These are phyloP conservation scores for Harpalus rufipes DNA, from an alignment of 2,888 invertebrate species.

Conservation along the genomic window DNA sequence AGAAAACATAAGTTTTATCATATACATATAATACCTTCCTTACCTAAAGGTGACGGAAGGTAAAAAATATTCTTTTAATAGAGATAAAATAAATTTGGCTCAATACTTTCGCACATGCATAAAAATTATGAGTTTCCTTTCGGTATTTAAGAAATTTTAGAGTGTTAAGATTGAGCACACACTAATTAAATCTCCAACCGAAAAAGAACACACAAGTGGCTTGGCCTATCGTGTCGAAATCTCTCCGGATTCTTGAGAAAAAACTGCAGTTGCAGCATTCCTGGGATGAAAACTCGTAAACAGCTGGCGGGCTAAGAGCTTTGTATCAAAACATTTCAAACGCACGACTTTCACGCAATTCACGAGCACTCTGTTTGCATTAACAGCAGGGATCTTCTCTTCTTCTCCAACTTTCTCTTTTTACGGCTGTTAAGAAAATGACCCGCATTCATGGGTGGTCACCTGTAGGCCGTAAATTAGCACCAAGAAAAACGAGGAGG, in stretches of 20 bases:
- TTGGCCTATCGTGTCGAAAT: constrained; percentile 54
- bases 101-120: too few species aligned
- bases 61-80: too few species aligned
- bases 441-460: constrained; percentile 34
- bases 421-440: constrained; percentile 40
- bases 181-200: too few species aligned
- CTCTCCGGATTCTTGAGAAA: constrained; percentile 53
- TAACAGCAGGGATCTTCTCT: constrained; percentile 12
- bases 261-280: constrained; percentile 46
- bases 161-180: constrained; percentile 18
- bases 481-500: background rate
- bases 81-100: too few species aligned
- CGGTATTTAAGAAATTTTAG: background rate
- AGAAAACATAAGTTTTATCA: too few species aligned
- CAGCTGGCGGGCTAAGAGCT: constrained; percentile 54
- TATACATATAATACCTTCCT: too few species aligned
- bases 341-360: constrained; percentile 55
- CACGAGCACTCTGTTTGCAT: background rate
- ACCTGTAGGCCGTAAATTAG: constrained; percentile 18
- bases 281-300: constrained; percentile 37
- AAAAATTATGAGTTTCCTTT: too few species aligned
- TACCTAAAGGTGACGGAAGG: too few species aligned
- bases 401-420: constrained; percentile 50
- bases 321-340: constrained; percentile 66
- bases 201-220: constrained; percentile 49